Conservation (phyloP, 2,113 vertebrate genomes). For the Prionailurus bengalensis region DNA sequence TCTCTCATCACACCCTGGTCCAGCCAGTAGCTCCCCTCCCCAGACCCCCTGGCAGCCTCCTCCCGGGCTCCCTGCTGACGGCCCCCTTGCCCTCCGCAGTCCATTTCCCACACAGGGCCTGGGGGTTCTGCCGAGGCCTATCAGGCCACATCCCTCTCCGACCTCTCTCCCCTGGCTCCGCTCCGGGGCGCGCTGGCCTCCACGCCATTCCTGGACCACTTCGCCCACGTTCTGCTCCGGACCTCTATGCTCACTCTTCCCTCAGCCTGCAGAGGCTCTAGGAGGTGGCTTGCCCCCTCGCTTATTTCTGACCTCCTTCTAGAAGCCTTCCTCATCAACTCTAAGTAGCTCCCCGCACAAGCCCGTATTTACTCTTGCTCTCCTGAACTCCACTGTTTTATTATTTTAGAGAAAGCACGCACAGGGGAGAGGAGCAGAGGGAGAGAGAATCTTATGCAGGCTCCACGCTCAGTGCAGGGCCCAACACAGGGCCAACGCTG, state of each 20-base stretch:
- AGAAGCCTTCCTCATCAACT: not conserved
- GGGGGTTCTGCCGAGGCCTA: not conserved
- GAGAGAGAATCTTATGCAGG: too few relatives aligned
- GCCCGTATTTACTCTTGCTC: not conserved
- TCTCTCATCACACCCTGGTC: not conserved
- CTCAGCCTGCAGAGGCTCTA: accelerated
- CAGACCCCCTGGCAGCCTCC: accelerated
- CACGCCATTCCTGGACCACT: accelerated
- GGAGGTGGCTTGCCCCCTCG: not conserved
- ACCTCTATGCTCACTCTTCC: not conserved
- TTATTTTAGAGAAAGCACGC: too few relatives aligned
- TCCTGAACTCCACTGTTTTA: not conserved
- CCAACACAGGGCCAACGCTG: too few relatives aligned
- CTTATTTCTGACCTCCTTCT: not conserved
- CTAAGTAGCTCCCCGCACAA: not conserved
- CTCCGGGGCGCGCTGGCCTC: too few relatives aligned
- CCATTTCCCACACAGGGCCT: not conserved
- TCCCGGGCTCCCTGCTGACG: not conserved
- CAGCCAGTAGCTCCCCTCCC: not conserved
- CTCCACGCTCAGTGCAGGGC: too few relatives aligned
- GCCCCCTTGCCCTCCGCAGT: not conserved
- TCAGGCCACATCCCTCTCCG: not conserved
- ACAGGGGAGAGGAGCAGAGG: too few relatives aligned
- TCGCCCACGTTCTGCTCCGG: not conserved
- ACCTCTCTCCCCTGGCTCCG: not conserved